Conservation (phyloP, 1,140 invertebrate genomes). For the Drosophila cardini region DNA sequence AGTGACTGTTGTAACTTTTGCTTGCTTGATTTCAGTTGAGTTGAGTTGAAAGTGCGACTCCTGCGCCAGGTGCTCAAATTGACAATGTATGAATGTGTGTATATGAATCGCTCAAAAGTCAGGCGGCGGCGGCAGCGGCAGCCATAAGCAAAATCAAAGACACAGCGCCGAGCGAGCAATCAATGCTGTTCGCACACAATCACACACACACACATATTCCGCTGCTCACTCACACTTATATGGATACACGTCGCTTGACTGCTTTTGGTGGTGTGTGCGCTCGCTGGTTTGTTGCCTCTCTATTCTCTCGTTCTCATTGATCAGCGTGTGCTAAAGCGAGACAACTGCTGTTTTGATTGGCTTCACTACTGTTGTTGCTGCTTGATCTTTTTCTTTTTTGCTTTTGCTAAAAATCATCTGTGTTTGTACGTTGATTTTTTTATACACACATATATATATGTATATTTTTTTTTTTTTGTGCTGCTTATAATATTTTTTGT, state of each 20-base stretch:
- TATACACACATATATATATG: background rate
- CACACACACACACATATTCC: conserved; percentile 10
- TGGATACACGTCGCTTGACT: conserved; percentile 77
- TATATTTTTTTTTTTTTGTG: conserved; percentile 54
- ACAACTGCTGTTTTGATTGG: conserved; percentile 82
- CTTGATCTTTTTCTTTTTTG: conserved; percentile 75
- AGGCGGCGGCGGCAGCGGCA: conserved; percentile 49
- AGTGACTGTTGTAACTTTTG: conserved; percentile 47
- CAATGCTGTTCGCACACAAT: conserved; percentile 59
- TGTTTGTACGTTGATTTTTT: conserved; percentile 80
- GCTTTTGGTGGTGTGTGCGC: conserved; percentile 54
- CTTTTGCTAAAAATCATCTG: conserved; percentile 81
- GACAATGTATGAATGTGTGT: conserved; percentile 41
- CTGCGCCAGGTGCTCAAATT: conserved; percentile 74
- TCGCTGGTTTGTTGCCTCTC: conserved; percentile 55
- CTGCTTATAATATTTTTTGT: conserved; percentile 76
- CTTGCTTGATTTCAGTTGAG: conserved; percentile 8
- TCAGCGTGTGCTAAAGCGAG: conserved; percentile 69
- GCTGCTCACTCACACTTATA: conserved; percentile 29
- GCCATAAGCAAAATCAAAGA: conserved; percentile 77
- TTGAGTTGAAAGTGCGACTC: conserved; percentile 70
- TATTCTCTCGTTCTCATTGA: conserved; percentile 49
- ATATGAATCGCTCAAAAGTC: conserved; percentile 69
- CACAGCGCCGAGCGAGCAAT: conserved; percentile 57
- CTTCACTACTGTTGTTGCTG: conserved; percentile 66